Conservation (phyloP, 2,888 invertebrate species). For the Xestia xanthographa region DNA sequence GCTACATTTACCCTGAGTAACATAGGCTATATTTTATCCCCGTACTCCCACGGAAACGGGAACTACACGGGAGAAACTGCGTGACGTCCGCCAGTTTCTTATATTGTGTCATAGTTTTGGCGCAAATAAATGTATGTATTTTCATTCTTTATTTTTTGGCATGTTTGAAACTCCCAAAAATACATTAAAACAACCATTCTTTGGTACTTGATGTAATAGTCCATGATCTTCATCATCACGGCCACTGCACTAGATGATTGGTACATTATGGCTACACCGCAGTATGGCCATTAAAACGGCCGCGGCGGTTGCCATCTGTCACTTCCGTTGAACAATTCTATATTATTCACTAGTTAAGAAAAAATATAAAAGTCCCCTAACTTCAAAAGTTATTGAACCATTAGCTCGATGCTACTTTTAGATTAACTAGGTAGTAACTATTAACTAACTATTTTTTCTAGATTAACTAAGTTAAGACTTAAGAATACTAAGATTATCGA, state of each 20-base stretch:
- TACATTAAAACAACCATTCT: conserved; percentile 9
- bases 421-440: too few species aligned
- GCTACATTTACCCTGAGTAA: too few species aligned
- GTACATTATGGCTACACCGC: conserved; percentile 45
- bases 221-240: conserved; percentile 58
- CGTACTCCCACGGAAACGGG: too few species aligned
- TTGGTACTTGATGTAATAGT: conserved; percentile 18
- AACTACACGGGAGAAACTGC: too few species aligned
- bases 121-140: not conserved
- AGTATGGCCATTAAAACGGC: conserved; percentile 31
- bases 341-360: not conserved
- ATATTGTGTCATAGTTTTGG: too few species aligned
- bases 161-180: conserved; percentile 4
- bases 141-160: not conserved
- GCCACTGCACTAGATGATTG: conserved; percentile 57
- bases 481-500: too few species aligned
- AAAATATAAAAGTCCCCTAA: not conserved
- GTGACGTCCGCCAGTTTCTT: too few species aligned
- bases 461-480: not conserved
- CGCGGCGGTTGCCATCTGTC: conserved; percentile 27
- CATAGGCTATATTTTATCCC: too few species aligned
- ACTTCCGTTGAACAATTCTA: conserved; percentile 28
- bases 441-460: too few species aligned
- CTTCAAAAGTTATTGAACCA: not conserved
- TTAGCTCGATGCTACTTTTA: too few species aligned